Conservation (phyloP, 37 sponge, comb jelly and placozoan species). For the Ianthella basta region DNA sequence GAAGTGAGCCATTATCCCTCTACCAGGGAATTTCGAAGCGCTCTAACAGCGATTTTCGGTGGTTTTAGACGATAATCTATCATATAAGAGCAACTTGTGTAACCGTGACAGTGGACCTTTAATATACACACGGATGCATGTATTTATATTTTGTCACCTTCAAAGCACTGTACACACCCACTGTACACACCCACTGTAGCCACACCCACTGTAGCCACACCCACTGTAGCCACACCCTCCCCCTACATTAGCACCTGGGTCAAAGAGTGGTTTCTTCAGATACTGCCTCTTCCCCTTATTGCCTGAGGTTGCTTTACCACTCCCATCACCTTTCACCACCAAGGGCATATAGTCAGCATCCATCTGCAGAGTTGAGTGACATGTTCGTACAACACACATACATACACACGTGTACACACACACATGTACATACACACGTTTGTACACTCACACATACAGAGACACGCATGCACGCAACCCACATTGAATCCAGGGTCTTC, state of each 20-base stretch:
- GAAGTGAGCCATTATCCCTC: too few species aligned
- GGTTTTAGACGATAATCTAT: too few species aligned
- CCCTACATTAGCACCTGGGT: slow-evolving; percentile 42
- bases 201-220: background rate
- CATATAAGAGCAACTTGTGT: too few species aligned
- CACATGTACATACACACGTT: background rate
- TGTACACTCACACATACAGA: background rate
- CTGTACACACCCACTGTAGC: background rate
- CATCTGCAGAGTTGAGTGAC: slow-evolving; percentile 55
- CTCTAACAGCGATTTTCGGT: too few species aligned
- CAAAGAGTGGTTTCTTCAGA: slow-evolving; percentile 62
- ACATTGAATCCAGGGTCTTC: slow-evolving; percentile 89
- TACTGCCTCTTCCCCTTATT: slow-evolving; percentile 50
- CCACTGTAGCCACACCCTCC: background rate
- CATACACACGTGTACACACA: slow-evolving; percentile 10
- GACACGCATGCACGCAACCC: background rate
- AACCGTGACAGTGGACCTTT: too few species aligned
- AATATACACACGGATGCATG: too few species aligned
- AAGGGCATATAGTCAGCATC: slow-evolving; percentile 72
- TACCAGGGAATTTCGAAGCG: too few species aligned
- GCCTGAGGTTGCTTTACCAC: slow-evolving; percentile 16
- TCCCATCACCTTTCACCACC: background rate
- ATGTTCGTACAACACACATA: slow-evolving; percentile 8
- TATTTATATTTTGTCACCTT: too few species aligned
- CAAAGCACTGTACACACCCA: background rate